phyloP scores from a whole-genome alignment of 1,140 invertebrate genomes.

The Anagrus nilaparvatae region DNA sequence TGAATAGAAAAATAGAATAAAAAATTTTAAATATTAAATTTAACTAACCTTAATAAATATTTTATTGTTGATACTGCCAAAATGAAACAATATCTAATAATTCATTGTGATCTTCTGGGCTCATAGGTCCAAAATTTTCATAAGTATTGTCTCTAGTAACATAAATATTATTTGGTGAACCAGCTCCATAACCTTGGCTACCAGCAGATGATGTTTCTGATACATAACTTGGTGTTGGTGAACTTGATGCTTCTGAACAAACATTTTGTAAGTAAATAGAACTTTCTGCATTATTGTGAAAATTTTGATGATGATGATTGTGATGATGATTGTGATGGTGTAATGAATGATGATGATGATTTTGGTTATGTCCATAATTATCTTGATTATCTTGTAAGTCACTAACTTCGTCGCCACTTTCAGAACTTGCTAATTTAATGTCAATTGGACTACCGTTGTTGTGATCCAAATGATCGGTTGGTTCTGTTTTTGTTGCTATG shows the following conservation, averaged over 20 bases:
- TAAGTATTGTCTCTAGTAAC: too few species aligned
- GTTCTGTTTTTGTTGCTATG: too few species aligned
- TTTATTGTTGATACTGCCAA: too few species aligned
- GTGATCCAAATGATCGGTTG: background rate
- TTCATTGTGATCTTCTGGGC: too few species aligned
- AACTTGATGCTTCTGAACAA: constrained; percentile 62
- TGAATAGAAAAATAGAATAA: too few species aligned
- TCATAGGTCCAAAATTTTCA: too few species aligned
- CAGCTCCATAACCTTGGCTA: constrained; percentile 40
- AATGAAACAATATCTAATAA: too few species aligned
- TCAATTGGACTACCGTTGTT: background rate
- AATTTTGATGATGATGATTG: background rate
- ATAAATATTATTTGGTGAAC: too few species aligned
- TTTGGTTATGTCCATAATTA: constrained; percentile 20
- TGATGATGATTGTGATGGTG: constrained; percentile 19
- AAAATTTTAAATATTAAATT: too few species aligned
- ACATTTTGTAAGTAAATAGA: constrained; percentile 42
- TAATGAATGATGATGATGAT: constrained; percentile 32
- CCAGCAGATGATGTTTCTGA: constrained; percentile 61
- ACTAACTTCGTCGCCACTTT: constrained; percentile 17
- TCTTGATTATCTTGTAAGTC: constrained; percentile 13
- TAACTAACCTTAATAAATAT: too few species aligned
- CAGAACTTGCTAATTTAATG: constrained; percentile 14
- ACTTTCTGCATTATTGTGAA: constrained; percentile 20
- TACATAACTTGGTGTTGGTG: constrained; percentile 68